phyloP scores from a whole-genome alignment of 92 coral and sea anemone genomes.

The Palythoa grandis region DNA sequence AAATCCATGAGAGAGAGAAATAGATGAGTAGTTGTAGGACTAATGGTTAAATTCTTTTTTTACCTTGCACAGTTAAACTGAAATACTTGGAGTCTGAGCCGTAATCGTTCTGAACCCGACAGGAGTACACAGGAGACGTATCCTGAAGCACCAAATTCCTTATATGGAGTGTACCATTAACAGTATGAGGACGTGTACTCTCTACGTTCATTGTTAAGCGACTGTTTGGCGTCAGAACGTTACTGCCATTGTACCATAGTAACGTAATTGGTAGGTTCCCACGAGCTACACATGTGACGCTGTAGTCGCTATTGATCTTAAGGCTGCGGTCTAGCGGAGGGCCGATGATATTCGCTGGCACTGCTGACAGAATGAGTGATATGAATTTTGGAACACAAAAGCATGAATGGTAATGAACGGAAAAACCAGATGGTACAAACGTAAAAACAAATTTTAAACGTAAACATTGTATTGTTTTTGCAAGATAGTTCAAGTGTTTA shows the following conservation, averaged over 20 bases:
- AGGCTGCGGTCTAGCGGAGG: conserved; percentile 69
- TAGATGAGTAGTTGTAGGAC: too few species aligned
- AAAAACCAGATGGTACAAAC: neutral
- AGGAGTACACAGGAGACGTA: conserved; percentile 74
- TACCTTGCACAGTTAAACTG: conserved; percentile 80
- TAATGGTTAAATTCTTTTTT: neutral
- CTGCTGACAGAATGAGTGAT: conserved; percentile 72
- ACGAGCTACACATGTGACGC: conserved; percentile 75
- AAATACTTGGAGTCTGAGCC: conserved; percentile 70
- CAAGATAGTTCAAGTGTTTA: too few species aligned
- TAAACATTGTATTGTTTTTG: too few species aligned
- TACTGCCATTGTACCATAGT: conserved; percentile 74
- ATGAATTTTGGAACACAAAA: neutral
- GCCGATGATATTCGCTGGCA: conserved; percentile 80
- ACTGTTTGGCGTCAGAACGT: conserved; percentile 40
- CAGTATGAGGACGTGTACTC: conserved; percentile 47
- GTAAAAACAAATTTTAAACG: too few species aligned
- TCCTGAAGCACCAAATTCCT: conserved; percentile 65
- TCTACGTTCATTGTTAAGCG: conserved; percentile 52
- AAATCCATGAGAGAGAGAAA: too few species aligned
- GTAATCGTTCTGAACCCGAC: conserved; percentile 75
- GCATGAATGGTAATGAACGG: neutral
- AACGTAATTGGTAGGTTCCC: conserved; percentile 81
- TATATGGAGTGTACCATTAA: conserved; percentile 70
- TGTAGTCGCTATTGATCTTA: conserved; percentile 57